Evolutionary conservation across 2,797 vertebrate species (phyloP).

Genomic region (Etheostoma nigrum): DNA sequence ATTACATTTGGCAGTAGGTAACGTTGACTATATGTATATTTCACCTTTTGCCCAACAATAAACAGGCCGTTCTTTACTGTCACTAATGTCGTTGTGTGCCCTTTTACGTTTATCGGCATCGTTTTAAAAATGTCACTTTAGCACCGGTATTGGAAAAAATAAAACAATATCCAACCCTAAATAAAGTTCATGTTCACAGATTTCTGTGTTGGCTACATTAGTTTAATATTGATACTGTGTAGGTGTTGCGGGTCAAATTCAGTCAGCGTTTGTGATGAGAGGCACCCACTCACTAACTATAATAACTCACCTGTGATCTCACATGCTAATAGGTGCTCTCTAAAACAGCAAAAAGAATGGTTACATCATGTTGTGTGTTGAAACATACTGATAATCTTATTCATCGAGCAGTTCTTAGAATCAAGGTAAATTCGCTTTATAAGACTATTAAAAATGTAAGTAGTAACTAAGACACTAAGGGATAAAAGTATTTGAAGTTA

Average conservation of each 20-base stretch:
- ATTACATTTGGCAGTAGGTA: too few species aligned
- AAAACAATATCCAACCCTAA: too few species aligned
- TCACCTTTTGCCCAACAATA: too few species aligned
- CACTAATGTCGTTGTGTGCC: too few species aligned
- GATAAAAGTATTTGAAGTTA: neutral
- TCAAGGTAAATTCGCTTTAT: neutral
- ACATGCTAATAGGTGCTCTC: constrained; percentile 70
- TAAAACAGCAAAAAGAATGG: constrained; percentile 40
- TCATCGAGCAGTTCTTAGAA: neutral
- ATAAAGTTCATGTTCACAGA: constrained; percentile 39
- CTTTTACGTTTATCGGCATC: too few species aligned
- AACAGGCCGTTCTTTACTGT: too few species aligned
- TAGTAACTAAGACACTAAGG: neutral
- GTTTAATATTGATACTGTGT: constrained; percentile 71
- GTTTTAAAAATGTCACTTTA: too few species aligned
- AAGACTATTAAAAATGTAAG: neutral
- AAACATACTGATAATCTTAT: constrained; percentile 16
- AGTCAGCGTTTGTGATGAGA: constrained; percentile 73
- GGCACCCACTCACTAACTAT: constrained; percentile 73
- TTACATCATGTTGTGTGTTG: constrained; percentile 62
- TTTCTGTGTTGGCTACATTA: constrained; percentile 62
- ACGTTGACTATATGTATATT: too few species aligned
- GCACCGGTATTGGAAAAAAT: too few species aligned
- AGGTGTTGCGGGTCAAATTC: constrained; percentile 66
- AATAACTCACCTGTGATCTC: constrained; percentile 77